Conservation (phyloP, 1,140 invertebrate genomes). For the Lasaia peninsularis region DNA sequence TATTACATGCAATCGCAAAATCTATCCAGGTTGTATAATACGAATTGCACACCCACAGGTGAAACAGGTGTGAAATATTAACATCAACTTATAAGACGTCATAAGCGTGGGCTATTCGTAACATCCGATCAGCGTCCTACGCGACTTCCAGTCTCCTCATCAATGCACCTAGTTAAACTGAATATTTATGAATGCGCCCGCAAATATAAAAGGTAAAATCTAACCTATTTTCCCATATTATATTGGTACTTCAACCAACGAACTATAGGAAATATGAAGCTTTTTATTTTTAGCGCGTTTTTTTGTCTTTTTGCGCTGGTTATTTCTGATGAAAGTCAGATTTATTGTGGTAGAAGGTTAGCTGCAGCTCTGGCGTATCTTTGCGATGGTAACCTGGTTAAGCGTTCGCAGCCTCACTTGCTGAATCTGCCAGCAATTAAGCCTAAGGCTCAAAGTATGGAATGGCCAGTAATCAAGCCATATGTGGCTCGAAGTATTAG, state of each 20-base stretch:
- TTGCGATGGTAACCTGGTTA: conserved; percentile 22
- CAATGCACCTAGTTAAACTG: not conserved
- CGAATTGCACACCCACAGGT: too few species aligned
- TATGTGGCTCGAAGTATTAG: conserved; percentile 19
- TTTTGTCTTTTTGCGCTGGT: not conserved
- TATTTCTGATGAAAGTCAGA: conserved; percentile 8
- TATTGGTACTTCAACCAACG: not conserved
- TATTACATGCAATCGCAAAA: too few species aligned
- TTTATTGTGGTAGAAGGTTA: conserved; percentile 24
- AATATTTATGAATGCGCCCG: conserved; percentile 10
- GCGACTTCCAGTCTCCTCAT: not conserved
- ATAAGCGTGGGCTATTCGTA: not conserved
- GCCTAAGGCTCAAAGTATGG: not conserved
- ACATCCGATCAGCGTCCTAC: conserved; percentile 1
- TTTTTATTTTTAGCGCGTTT: conserved; percentile 1
- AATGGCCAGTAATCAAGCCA: conserved; percentile 22
- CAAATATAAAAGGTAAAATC: conserved; percentile 4
- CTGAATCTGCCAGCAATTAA: conserved; percentile 19
- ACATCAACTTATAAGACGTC: not conserved
- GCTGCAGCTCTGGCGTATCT: conserved; percentile 18
- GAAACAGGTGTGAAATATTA: not conserved
- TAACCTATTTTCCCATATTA: not conserved
- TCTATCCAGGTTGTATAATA: too few species aligned
- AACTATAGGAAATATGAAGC: conserved; percentile 20
- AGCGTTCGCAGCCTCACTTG: conserved; percentile 15